Conservation (phyloP, 2,888 invertebrate species). For the Fabriciana adippe region DNA sequence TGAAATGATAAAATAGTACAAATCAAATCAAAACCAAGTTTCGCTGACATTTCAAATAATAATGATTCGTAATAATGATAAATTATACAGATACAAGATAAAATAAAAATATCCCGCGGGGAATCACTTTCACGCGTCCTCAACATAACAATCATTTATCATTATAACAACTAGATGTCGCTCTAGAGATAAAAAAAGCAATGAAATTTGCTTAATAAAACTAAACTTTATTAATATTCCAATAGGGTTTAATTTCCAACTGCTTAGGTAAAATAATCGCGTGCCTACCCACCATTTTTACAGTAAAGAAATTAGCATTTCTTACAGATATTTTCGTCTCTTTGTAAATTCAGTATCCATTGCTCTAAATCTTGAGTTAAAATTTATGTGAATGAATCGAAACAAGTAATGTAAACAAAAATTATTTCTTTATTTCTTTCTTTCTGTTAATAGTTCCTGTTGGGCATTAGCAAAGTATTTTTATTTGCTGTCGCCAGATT, state of each 20-base stretch:
- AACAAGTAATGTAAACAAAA: slow-evolving; percentile 38
- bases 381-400: slow-evolving; percentile 35
- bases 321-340: slow-evolving; percentile 48
- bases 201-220: background rate
- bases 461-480: slow-evolving; percentile 49
- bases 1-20: background rate
- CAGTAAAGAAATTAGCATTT: slow-evolving; percentile 49
- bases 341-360: slow-evolving; percentile 47
- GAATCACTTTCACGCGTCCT: slow-evolving; percentile 42
- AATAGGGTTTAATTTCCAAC: slow-evolving; percentile 33
- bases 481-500: slow-evolving; percentile 54
- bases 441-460: slow-evolving; percentile 42
- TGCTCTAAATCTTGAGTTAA: slow-evolving; percentile 44
- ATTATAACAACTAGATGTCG: slow-evolving; percentile 54
- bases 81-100: slow-evolving; percentile 37
- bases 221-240: slow-evolving; percentile 10
- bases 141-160: slow-evolving; percentile 49
- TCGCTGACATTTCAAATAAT: slow-evolving; percentile 17
- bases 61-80: slow-evolving; percentile 12
- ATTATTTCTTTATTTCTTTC: background rate
- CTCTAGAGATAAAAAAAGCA: slow-evolving; percentile 44
- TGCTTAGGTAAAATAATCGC: slow-evolving; percentile 36
- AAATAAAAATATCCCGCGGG: slow-evolving; percentile 41
- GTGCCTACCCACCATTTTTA: slow-evolving; percentile 48
- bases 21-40: slow-evolving; percentile 3